Base-by-base conservation (phyloP, 2,888 invertebrate genomes). In the Agrochola lota region DNA sequence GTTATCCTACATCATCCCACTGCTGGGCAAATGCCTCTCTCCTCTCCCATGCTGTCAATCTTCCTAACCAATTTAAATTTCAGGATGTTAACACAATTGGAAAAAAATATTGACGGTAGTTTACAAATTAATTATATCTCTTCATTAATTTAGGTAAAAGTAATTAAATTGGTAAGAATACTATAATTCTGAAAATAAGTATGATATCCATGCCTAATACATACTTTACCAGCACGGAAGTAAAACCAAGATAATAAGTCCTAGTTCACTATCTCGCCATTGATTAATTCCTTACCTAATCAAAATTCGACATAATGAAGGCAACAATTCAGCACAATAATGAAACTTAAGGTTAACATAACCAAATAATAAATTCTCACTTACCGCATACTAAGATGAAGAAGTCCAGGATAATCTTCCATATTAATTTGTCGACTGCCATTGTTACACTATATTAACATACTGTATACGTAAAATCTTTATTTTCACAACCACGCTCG, bases 381-480 rank as follows among this genome's bases (percentile, higher is more conserved):
- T 95, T 81, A 96, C 96, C 93, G 69, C 94, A 93, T 20, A 87
- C 84, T 78, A 95, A 88, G 49, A 95, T 91, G 20, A 93, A 12
- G 60, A 95, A 87, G 87, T 96, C 96, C 91, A 96, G 80, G 40
- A 92, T 63, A 59, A 96, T 93, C 86, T 96, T 96, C 92, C 93
- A 93, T 80, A 94, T 90, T 68, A 95, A 73, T 82, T 85, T 93
- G 80, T 94, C 94, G 80, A 93, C 91, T 43, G 93, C 93, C 95
- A 86, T 85, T 70, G 82, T 81, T 26, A 77, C 88, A 87, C 77
- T 87, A 81, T 59, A 77, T 59, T 55, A 78, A 74, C 81, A 78
- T 86, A 67, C 23, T 81, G 66, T 86, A 73, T 66, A 83, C 70
- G 76, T 74, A 69, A 87, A 83, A 70, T 26, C 62, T 40, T 67